A percentile compares a stretch with the other conserved stretches of the same genome.
Evolutionary conservation across 2,797 vertebrate genomes (phyloP).

Genomic region (Mormyrops attenuatus): DNA sequence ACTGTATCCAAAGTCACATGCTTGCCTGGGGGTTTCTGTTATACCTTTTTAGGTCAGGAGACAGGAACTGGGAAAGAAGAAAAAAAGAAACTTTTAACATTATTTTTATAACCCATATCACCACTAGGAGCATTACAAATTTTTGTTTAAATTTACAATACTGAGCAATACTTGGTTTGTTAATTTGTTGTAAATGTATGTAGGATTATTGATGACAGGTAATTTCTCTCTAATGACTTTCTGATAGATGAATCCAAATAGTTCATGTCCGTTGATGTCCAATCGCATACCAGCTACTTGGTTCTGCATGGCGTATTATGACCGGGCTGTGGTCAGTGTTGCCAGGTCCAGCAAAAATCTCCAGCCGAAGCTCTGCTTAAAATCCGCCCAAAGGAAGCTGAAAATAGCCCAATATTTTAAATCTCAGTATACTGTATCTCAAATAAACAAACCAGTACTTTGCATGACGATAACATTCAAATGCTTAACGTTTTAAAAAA

Average conservation of each 20-base stretch:
- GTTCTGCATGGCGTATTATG: background rate
- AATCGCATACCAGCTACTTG: background rate
- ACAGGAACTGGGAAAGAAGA: background rate
- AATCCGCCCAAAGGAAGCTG: background rate
- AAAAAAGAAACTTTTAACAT: background rate
- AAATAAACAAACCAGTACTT: background rate
- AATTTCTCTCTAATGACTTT: background rate
- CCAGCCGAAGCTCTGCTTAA: background rate
- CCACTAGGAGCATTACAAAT: background rate
- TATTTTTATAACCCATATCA: background rate
- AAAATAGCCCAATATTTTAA: background rate
- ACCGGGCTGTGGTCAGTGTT: background rate
- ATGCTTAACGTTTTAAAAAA: background rate
- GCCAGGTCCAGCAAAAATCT: background rate
- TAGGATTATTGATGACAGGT: background rate
- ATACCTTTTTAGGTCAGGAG: background rate
- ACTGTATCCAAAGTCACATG: background rate
- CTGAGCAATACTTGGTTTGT: background rate
- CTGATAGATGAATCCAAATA: background rate
- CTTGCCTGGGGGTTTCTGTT: background rate
- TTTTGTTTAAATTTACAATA: background rate
- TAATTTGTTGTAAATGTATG: background rate
- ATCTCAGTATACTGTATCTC: background rate
- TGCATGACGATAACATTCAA: background rate
- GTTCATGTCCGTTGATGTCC: background rate